These are phyloP conservation scores for Mesorhabditis belari DNA, from an alignment of 2,888 invertebrate species.

Conservation along the genomic window DNA sequence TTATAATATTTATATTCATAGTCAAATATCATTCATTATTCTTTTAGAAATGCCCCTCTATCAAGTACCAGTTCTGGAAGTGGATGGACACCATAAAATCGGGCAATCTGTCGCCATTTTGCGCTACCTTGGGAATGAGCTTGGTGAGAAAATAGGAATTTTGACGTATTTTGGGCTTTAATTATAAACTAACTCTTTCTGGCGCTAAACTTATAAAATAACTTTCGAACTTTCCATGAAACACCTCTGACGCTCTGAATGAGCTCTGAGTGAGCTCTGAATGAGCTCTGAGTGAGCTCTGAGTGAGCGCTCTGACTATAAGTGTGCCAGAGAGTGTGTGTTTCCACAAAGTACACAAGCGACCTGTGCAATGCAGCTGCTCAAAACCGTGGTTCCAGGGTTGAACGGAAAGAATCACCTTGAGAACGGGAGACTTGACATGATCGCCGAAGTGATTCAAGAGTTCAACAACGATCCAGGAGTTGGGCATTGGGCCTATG, in stretches of 20 bases:
- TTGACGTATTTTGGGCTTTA: no score
- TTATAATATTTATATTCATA: background rate
- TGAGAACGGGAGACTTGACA: constrained; percentile 37
- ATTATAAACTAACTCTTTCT: no score
- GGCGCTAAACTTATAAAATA: no score
- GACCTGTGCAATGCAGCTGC: background rate
- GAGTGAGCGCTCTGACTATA: background rate
- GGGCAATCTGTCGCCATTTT: constrained; percentile 39
- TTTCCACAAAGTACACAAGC: background rate
- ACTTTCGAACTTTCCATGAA: no score
- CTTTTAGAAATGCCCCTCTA: constrained; percentile 46
- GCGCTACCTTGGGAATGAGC: constrained; percentile 39
- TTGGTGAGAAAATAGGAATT: constrained; percentile 21
- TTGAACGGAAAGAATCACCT: constrained; percentile 30
- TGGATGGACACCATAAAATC: constrained; percentile 44
- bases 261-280: no score
- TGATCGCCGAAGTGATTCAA: constrained; percentile 39
- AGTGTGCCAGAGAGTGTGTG: no score
- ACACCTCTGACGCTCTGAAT: background rate
- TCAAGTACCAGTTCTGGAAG: constrained; percentile 46
- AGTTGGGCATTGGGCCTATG: constrained; percentile 20
- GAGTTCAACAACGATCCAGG: constrained; percentile 18
- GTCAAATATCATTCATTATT: no score
- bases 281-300: no score
- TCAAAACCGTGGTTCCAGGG: constrained; percentile 7